These are phyloP conservation scores for Neuroterus valhalla DNA, from an alignment of 1,140 invertebrate species.

Conservation along the genomic window DNA sequence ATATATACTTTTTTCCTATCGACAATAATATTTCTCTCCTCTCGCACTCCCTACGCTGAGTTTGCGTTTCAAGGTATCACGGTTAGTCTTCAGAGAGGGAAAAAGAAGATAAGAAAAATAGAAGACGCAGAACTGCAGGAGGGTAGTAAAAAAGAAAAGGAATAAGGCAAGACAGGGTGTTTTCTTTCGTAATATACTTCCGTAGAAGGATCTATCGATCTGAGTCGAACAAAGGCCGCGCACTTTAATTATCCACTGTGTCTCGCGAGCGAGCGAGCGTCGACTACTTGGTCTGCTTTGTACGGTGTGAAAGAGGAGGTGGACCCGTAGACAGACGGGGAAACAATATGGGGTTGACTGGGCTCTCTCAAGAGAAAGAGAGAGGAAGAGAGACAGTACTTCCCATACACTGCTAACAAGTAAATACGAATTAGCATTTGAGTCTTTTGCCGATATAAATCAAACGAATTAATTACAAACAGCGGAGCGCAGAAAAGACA, in stretches of 20 bases:
- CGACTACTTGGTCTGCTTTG: conserved; percentile 57
- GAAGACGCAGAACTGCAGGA: neutral
- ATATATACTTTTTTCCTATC: conserved; percentile 11
- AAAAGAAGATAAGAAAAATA: conserved; percentile 39
- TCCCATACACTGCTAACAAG: conserved; percentile 63
- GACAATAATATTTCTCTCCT: neutral
- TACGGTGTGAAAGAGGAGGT: conserved; percentile 34
- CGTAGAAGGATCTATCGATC: conserved; percentile 64
- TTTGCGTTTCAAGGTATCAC: conserved; percentile 15
- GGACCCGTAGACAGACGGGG: conserved; percentile 44
- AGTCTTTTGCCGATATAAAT: conserved; percentile 64
- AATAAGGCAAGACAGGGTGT: conserved; percentile 45
- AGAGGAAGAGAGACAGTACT: conserved; percentile 31
- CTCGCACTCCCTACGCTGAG: neutral
- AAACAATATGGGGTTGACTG: conserved; percentile 55
- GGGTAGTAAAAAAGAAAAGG: conserved; percentile 41
- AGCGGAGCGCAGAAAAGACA: neutral
- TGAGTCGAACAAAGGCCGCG: conserved; percentile 64
- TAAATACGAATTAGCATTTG: conserved; percentile 69
- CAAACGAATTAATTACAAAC: conserved; percentile 66
- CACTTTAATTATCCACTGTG: conserved; percentile 67
- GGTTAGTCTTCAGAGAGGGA: conserved; percentile 18
- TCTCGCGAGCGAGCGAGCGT: conserved; percentile 53
- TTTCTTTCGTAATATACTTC: conserved; percentile 50
- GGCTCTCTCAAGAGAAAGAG: neutral